phyloP scores from a whole-genome alignment of 2,113 vertebrate species.

The Terrapene triunguis region DNA sequence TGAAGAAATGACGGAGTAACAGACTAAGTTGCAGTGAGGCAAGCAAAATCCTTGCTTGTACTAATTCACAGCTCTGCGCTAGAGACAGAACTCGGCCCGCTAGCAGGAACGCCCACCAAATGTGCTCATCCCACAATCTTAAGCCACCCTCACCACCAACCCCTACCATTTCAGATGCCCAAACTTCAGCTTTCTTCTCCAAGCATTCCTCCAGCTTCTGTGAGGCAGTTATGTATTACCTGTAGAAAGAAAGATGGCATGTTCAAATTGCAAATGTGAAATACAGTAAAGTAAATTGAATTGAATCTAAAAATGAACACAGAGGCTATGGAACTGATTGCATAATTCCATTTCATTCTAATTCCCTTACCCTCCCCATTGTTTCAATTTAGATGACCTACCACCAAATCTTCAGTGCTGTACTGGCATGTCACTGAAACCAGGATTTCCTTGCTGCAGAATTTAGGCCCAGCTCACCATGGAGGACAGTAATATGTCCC shows the following conservation, averaged over 20 bases:
- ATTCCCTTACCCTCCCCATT: not conserved
- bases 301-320: slow-evolving; percentile 10
- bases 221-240: not conserved
- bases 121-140: not conserved
- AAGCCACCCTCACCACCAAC: not conserved
- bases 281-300: not conserved
- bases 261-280: not conserved
- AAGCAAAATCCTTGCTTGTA: not conserved
- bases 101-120: not conserved
- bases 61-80: not conserved
- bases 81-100: not conserved
- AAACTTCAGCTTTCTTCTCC: not conserved
- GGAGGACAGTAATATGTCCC: not conserved
- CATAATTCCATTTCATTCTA: not conserved
- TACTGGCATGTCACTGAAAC: not conserved
- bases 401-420: not conserved
- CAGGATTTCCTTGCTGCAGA: not conserved
- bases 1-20: not conserved
- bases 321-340: not conserved
- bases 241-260: not conserved
- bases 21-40: not conserved
- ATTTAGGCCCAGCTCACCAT: not conserved
- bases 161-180: not conserved
- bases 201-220: not conserved
- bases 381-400: not conserved